phyloP scores from a whole-genome alignment of 2,113 vertebrate genomes.

The Mola mola region DNA sequence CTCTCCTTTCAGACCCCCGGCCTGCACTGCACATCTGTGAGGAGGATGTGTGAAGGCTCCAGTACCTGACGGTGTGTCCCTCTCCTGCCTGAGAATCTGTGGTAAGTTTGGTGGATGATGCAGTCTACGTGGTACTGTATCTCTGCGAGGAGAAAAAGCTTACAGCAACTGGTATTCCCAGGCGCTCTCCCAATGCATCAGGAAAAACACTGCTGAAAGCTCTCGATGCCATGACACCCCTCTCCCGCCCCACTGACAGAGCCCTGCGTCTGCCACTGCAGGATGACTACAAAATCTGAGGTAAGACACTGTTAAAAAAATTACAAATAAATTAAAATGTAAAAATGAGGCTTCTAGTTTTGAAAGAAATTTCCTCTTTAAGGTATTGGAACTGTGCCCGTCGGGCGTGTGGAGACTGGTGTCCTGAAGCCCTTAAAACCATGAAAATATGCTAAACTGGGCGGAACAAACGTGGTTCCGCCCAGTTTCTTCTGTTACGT shows the following conservation, averaged over 20 bases:
- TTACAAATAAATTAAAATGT: not conserved
- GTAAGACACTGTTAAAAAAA: conserved; percentile 40
- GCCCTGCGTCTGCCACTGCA: conserved; percentile 83
- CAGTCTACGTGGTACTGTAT: no score
- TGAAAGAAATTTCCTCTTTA: not conserved
- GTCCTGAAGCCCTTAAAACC: conserved; percentile 79
- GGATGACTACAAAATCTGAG: conserved; percentile 86
- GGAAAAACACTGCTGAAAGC: conserved; percentile 80
- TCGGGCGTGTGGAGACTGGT: conserved; percentile 85
- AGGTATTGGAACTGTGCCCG: conserved; percentile 86
- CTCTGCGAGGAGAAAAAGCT: no score
- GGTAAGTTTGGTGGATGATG: no score
- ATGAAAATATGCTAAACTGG: no score
- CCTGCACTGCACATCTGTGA: no score
- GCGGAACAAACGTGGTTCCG: no score
- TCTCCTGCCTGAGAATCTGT: no score
- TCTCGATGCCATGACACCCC: conserved; percentile 81
- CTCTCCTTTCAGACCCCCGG: no score
- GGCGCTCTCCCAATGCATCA: conserved; percentile 59
- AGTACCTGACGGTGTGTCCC: no score
- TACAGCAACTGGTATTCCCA: no score
- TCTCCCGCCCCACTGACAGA: conserved; percentile 79
- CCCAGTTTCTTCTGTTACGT: no score
- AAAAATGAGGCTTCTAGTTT: not conserved
- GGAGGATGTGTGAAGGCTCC: no score